Percentiles rank a stretch among this genome's conserved stretches.
Evolutionary conservation across 2,797 vertebrate species (phyloP).

Genomic region (Mionectes olivaceus): DNA sequence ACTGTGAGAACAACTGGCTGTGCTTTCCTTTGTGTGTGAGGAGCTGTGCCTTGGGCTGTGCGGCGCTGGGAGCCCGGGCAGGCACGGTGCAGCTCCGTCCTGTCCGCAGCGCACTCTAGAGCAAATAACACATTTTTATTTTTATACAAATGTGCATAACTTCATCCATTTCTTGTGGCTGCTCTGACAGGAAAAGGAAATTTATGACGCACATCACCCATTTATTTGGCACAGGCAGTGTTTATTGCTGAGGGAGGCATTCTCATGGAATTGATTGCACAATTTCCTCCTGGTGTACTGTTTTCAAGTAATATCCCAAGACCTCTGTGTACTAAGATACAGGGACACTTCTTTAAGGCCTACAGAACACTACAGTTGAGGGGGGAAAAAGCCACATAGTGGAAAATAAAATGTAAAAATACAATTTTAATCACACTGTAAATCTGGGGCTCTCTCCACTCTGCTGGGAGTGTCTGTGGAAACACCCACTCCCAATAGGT

Average conservation of each 20-base stretch:
- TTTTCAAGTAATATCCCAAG: slow-evolving; percentile 70
- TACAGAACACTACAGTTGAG: slow-evolving; percentile 13
- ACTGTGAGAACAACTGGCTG: neutral
- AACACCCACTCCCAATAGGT: neutral
- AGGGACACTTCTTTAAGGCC: slow-evolving; percentile 37
- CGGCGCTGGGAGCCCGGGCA: neutral
- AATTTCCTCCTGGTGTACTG: slow-evolving; percentile 61
- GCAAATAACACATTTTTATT: slow-evolving; percentile 66
- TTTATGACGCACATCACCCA: slow-evolving; percentile 69
- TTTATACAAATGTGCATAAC: slow-evolving; percentile 72
- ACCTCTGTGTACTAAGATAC: slow-evolving; percentile 50
- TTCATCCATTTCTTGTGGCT: slow-evolving; percentile 67
- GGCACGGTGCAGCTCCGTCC: neutral
- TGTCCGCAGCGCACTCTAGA: neutral
- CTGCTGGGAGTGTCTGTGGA: neutral
- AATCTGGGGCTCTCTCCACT: slow-evolving; percentile 20
- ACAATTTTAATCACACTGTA: slow-evolving; percentile 35
- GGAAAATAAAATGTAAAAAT: slow-evolving; percentile 30
- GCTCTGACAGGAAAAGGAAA: slow-evolving; percentile 67
- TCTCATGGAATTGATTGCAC: slow-evolving; percentile 71
- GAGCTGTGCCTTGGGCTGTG: neutral
- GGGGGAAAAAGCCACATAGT: neutral
- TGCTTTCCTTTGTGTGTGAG: neutral
- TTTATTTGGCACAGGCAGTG: slow-evolving; percentile 70
- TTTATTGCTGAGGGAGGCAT: slow-evolving; percentile 67